These are phyloP conservation scores for Dasyurus viverrinus DNA, from an alignment of 2,113 vertebrate species.

Conservation along the genomic window DNA sequence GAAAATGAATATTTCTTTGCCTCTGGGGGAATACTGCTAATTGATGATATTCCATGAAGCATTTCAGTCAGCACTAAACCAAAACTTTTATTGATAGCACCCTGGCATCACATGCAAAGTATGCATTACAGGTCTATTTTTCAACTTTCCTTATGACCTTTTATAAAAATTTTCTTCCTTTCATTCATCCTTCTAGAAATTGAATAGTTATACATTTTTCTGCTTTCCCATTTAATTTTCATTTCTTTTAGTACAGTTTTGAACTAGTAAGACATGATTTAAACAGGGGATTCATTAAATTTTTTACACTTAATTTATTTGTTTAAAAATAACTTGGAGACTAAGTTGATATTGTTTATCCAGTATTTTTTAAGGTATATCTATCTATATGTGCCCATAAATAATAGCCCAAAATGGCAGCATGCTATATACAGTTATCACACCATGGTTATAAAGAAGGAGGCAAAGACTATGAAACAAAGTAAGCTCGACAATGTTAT, in stretches of 20 bases:
- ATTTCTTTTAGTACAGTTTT: conserved; percentile 40
- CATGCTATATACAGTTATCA: conserved; percentile 43
- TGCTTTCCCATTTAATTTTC: conserved; percentile 36
- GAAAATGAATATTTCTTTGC: background rate
- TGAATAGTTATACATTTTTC: conserved; percentile 37
- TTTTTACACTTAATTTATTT: conserved; percentile 51
- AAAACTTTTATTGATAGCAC: conserved; percentile 73
- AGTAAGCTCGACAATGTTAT: background rate
- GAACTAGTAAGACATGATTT: conserved; percentile 38
- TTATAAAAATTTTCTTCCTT: conserved; percentile 46
- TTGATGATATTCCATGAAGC: conserved; percentile 59
- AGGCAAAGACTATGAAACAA: conserved; percentile 5
- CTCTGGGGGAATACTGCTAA: background rate
- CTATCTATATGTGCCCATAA: conserved; percentile 48
- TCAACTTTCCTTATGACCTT: conserved; percentile 48
- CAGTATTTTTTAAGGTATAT: conserved; percentile 18
- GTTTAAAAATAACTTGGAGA: conserved; percentile 56
- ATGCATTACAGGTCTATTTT: conserved; percentile 37
- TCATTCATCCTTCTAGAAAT: conserved; percentile 47
- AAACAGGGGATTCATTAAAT: conserved; percentile 48
- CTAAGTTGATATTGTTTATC: conserved; percentile 43
- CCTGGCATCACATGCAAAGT: conserved; percentile 30
- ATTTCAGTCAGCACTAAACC: conserved; percentile 76
- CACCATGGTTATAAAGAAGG: conserved; percentile 37
- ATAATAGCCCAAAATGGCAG: conserved; percentile 43